Percentiles rank a stretch among this genome's conserved stretches.
Evolutionary conservation across 30 jellyfish, hydroid and myxozoan species (phyloP).

Genomic region (Rhopilema esculentum): DNA sequence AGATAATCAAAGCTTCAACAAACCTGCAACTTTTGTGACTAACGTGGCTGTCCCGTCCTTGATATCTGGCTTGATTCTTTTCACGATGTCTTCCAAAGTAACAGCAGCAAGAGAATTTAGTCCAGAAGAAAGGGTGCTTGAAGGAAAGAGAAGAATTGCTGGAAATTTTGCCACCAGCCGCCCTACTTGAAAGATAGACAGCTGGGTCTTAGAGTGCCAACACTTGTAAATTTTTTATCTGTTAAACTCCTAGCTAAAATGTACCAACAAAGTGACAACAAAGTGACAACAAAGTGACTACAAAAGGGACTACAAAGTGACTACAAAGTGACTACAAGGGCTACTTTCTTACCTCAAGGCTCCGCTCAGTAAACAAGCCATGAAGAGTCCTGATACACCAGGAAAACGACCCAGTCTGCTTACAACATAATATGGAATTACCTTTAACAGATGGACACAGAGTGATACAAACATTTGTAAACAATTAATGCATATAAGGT

Average conservation of each 20-base stretch:
- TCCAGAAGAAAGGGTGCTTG: slow-evolving; percentile 77
- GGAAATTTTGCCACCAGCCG: background rate
- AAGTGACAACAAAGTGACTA: too few relatives aligned
- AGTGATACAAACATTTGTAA: too few relatives aligned
- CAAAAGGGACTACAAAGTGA: background rate
- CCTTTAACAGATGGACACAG: slow-evolving; percentile 6
- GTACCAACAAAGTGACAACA: too few relatives aligned
- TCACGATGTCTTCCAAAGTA: slow-evolving; percentile 61
- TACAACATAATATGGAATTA: slow-evolving; percentile 74
- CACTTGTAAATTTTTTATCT: too few relatives aligned
- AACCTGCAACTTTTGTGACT: slow-evolving; percentile 14
- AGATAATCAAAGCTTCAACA: background rate
- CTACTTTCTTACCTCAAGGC: slow-evolving; percentile 53
- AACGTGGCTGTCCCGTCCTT: slow-evolving; percentile 35
- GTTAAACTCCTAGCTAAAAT: too few relatives aligned
- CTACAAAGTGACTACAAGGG: background rate
- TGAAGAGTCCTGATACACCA: slow-evolving; percentile 81
- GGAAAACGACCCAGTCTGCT: slow-evolving; percentile 65
- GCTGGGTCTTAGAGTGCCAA: too few relatives aligned
- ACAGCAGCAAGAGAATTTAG: slow-evolving; percentile 77
- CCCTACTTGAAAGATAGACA: too few relatives aligned
- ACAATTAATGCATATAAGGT: too few relatives aligned
- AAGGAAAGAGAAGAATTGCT: background rate
- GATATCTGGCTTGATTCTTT: slow-evolving; percentile 27
- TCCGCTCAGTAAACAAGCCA: slow-evolving; percentile 81